These are phyloP conservation scores for Cydia amplana DNA, from an alignment of 1,140 invertebrate genomes.

Conservation along the genomic window DNA sequence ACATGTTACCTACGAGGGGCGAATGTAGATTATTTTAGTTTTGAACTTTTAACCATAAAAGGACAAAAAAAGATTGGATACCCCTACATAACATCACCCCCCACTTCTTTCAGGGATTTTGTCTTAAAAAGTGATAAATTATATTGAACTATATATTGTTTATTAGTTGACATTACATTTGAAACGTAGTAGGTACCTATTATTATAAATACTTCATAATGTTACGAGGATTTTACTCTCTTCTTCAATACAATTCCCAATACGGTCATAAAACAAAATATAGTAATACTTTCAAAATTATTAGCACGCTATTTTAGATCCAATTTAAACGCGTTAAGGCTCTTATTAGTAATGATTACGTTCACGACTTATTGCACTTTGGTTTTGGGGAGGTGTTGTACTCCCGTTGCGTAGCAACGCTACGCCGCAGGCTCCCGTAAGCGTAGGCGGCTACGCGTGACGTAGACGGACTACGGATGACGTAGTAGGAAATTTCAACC, in stretches of 20 bases:
- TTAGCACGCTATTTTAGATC: not conserved
- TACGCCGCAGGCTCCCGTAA: slow-evolving; percentile 25
- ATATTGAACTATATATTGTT: not conserved
- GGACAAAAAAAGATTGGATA: too few species aligned
- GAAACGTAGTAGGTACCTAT: not conserved
- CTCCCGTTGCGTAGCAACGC: slow-evolving; percentile 30
- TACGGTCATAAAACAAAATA: not conserved
- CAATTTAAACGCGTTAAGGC: not conserved
- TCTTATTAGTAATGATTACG: not conserved
- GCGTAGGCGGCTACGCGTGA: slow-evolving; percentile 30
- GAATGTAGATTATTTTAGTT: too few species aligned
- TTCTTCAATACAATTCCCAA: not conserved
- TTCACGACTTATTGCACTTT: not conserved
- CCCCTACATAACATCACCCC: too few species aligned
- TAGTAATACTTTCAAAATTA: not conserved
- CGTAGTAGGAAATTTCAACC: not conserved
- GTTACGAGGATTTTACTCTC: not conserved
- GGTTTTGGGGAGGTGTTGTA: not conserved
- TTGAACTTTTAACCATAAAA: too few species aligned
- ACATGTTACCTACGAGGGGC: too few species aligned
- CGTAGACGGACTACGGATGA: slow-evolving; percentile 25
- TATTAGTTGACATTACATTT: not conserved
- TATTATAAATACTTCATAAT: not conserved
- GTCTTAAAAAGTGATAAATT: too few species aligned
- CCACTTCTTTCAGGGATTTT: too few species aligned